Conservation (phyloP, 2,888 invertebrate genomes). For the Agriopis aurantiaria region DNA sequence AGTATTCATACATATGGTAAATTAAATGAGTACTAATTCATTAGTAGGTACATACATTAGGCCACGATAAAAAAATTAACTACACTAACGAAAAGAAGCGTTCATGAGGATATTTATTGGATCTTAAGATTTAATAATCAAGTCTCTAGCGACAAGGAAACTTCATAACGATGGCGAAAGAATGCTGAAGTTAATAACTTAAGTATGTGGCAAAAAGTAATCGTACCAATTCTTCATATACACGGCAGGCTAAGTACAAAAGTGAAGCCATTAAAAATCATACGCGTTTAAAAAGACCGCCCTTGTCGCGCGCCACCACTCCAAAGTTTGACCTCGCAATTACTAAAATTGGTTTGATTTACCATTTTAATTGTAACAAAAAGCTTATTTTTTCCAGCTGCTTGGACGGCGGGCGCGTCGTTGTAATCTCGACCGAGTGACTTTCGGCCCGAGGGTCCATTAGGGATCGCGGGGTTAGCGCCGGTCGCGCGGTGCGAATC, state of each 20-base stretch:
- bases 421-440: constrained; percentile 85
- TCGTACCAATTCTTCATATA: constrained; percentile 47
- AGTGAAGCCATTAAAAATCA: constrained; percentile 70
- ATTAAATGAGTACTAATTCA: constrained; percentile 30
- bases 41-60: too few relatives aligned
- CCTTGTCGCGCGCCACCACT: constrained; percentile 71
- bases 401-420: constrained; percentile 68
- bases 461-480: constrained; percentile 73
- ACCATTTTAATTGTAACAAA: constrained; percentile 87
- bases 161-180: constrained; percentile 18
- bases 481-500: constrained; percentile 58
- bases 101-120: constrained; percentile 40
- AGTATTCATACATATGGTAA: constrained; percentile 19
- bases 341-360: constrained; percentile 87
- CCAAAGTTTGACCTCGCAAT: constrained; percentile 84
- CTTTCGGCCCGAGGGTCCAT: constrained; percentile 82
- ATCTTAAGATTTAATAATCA: constrained; percentile 27
- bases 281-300: constrained; percentile 72
- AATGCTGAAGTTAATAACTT: constrained; percentile 20
- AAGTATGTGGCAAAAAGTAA: constrained; percentile 15
- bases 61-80: constrained; percentile 41
- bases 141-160: constrained; percentile 28
- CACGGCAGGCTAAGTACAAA: constrained; percentile 52
- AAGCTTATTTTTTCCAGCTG: constrained; percentile 83
- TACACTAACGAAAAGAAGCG: constrained; percentile 39